phyloP scores from a whole-genome alignment of 2,797 vertebrate species.

The Silurus lanzhouensis region DNA sequence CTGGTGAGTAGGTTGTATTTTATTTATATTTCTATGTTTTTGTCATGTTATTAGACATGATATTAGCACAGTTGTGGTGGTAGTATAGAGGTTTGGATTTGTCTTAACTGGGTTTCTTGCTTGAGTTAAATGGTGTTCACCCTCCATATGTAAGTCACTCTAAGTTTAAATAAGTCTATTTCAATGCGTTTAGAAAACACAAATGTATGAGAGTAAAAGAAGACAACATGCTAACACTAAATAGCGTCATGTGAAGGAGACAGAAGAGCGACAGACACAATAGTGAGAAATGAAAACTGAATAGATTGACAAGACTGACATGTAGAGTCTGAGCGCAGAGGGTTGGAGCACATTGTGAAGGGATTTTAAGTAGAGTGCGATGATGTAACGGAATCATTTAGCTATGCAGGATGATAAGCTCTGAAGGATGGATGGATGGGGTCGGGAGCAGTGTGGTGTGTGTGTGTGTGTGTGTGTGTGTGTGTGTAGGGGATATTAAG shows the following conservation, averaged over 20 bases:
- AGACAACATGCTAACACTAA: not conserved
- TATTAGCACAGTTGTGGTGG: too few relatives aligned
- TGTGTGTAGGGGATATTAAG: slow-evolving; percentile 10
- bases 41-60: too few relatives aligned
- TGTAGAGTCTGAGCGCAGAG: slow-evolving; percentile 67
- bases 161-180: too few relatives aligned
- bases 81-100: too few relatives aligned
- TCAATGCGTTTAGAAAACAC: too few relatives aligned
- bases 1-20: too few relatives aligned
- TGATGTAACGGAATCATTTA: slow-evolving; percentile 70
- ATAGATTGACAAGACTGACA: slow-evolving; percentile 65
- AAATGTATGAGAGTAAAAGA: not conserved
- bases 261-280: not conserved
- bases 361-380: slow-evolving; percentile 66
- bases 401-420: slow-evolving; percentile 62
- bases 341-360: slow-evolving; percentile 64
- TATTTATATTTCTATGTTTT: too few relatives aligned
- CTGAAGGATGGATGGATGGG: slow-evolving; percentile 69
- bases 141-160: too few relatives aligned
- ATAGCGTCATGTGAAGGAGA: not conserved
- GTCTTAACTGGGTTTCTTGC: too few relatives aligned
- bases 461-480: too few relatives aligned
- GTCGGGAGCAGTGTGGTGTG: slow-evolving; percentile 8
- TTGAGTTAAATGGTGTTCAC: too few relatives aligned
- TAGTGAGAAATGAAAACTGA: slow-evolving; percentile 64